Percentiles rank a stretch among this genome's conserved stretches.
phyloP scores from a whole-genome alignment of 2,797 vertebrate genomes.

The Natrix natrix region DNA sequence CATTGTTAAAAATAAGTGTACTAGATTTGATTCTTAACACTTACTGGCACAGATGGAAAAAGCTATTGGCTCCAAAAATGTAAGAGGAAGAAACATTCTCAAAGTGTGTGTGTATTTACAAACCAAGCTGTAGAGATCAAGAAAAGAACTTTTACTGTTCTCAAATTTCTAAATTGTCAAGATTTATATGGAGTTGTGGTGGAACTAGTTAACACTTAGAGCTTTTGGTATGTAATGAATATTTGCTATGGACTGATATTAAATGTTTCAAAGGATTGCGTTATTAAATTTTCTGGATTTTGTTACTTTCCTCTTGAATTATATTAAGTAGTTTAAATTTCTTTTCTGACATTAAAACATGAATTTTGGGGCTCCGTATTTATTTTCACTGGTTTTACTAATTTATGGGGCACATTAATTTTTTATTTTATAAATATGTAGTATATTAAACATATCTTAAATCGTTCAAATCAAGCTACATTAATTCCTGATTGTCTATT shows the following conservation, averaged over 20 bases:
- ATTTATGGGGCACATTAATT: conserved; percentile 77
- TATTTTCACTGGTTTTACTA: conserved; percentile 80
- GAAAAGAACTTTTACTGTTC: conserved; percentile 72
- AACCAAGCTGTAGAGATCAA: conserved; percentile 83
- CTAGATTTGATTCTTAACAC: conserved; percentile 73
- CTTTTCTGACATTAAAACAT: conserved; percentile 98
- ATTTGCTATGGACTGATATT: conserved; percentile 95
- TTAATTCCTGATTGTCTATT: conserved; percentile 76
- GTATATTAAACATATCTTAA: conserved; percentile 75
- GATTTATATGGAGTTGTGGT: conserved; percentile 84
- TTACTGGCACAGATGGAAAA: conserved; percentile 76
- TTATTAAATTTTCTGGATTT: conserved; percentile 90
- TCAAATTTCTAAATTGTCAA: conserved; percentile 78
- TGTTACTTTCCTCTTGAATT: conserved; percentile 86
- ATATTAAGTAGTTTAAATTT: conserved; percentile 84
- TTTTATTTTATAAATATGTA: conserved; percentile 79
- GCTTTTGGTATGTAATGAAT: conserved; percentile 90
- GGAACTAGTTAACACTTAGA: conserved; percentile 84
- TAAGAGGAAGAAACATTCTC: conserved; percentile 67
- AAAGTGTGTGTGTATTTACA: conserved; percentile 74
- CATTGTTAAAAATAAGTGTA: conserved; percentile 67
- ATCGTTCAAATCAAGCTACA: conserved; percentile 69
- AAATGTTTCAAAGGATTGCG: conserved; percentile 90
- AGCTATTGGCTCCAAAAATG: conserved; percentile 70
- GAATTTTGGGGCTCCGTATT: conserved; percentile 87